Evolutionary conservation across 2,888 invertebrate species (phyloP), one percentile per base, ranked within the genome.

Genomic region (Carpatolechia fugitivella): DNA sequence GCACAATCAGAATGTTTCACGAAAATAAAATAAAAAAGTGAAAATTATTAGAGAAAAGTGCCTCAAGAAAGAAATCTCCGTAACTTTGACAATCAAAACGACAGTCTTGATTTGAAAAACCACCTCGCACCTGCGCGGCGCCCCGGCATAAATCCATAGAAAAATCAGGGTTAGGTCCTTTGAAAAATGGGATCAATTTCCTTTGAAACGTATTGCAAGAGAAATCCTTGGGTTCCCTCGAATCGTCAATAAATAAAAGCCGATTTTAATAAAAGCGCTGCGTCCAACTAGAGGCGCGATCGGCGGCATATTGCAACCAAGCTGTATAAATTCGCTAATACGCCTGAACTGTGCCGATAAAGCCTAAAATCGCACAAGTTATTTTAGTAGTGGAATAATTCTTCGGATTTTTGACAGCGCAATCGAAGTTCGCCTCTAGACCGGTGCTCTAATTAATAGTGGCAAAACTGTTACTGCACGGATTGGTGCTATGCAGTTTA

Each of bases 381-480:
- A 89, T 87, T 88, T 82, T 78, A 82, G 82, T 80, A 74, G 78
- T 75, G 78, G 81, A 83, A 89, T 90, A 89, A 89, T 88, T 89
- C 89, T 88, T 89, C 80, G 85, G 84, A 87, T 90, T 89, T 90
- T 90, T 90, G 89, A 90, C 89, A 89, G 90, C 80, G 83, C 86
- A 88, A 89, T 90, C 86, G 89, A 89, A 89, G 85, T 89, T 88
- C 82, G 80, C 82, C 84, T 77, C 85, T 82, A 85, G 85, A 84
- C 74, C 71, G 69, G 70, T 64, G 80, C 72, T 78, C 86, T 88
- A 89, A 89, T 90, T 89, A 89, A 86, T 84, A 82, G 75, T 79
- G 65, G 47, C 56, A 63, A 68, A 81, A 79, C 78, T 81, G 73
- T 71, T 70, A 76, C 80, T 71, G 73, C 77, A 74, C 76, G 76